Conservation (phyloP, 1,140 invertebrate genomes). For the Panagrolaimus sp. region DNA sequence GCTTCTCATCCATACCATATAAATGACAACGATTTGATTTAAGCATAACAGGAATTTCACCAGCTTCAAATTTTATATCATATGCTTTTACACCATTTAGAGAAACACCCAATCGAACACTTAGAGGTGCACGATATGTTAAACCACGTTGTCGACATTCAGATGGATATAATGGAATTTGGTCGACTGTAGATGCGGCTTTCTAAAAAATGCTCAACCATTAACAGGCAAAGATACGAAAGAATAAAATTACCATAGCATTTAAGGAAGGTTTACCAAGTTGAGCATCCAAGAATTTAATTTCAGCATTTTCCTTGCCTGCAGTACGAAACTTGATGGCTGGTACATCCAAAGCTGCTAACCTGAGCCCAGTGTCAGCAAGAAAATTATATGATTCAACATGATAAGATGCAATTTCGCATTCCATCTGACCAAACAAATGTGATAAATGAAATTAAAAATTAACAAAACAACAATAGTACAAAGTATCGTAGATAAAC, state of each 20-base stretch:
- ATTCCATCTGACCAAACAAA: conserved; percentile 46
- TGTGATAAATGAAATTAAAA: not conserved
- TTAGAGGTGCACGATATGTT: conserved; percentile 52
- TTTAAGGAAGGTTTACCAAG: conserved; percentile 32
- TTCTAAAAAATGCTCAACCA: not conserved
- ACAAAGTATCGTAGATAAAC: not conserved
- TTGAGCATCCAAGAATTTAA: conserved; percentile 39
- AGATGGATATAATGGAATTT: conserved; percentile 33
- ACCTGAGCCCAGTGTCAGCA: conserved; percentile 44
- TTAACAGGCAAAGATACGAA: no score
- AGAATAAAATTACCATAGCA: not conserved
- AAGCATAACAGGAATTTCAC: conserved; percentile 57
- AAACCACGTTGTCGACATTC: conserved; percentile 57
- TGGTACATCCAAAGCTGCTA: conserved; percentile 52
- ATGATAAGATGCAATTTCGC: conserved; percentile 57
- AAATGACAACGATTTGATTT: conserved; percentile 54
- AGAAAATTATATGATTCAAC: conserved; percentile 58
- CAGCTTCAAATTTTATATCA: conserved; percentile 45
- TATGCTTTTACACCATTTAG: conserved; percentile 47
- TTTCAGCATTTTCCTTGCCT: conserved; percentile 49
- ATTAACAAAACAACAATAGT: not conserved
- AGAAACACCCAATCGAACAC: conserved; percentile 33
- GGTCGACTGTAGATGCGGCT: conserved; percentile 16
- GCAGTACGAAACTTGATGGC: conserved; percentile 49
- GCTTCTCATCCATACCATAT: conserved; percentile 30